A percentile compares a stretch with the other conserved stretches of the same genome.
phyloP scores from a whole-genome alignment of 2,888 invertebrate species.

The Oligia fasciuncula region DNA sequence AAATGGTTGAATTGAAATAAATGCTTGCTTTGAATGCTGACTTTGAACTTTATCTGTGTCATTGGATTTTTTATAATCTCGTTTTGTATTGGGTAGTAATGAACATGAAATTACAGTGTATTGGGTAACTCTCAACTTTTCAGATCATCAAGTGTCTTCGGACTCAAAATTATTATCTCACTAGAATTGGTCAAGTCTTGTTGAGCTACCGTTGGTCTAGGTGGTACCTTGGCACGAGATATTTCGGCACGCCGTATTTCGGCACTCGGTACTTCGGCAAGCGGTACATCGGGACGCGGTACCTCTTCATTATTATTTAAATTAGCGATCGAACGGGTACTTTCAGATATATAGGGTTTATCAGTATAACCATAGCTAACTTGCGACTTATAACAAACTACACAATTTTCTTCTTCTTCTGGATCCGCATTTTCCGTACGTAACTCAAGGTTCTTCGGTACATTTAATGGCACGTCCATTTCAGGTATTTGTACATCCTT shows the following conservation, averaged over 20 bases:
- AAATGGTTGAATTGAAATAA: background rate
- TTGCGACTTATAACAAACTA: slow-evolving; percentile 16
- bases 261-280: fast-evolving
- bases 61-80: background rate
- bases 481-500: background rate
- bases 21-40: too few relatives aligned
- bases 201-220: background rate
- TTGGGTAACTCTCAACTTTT: slow-evolving; percentile 8
- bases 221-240: background rate
- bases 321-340: background rate
- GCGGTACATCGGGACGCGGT: background rate
- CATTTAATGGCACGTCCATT: background rate
- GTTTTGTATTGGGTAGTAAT: background rate
- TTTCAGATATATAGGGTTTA: background rate
- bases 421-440: background rate
- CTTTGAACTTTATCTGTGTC: background rate
- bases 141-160: background rate
- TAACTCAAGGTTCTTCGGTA: background rate
- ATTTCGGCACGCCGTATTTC: background rate
- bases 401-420: slow-evolving; percentile 17
- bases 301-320: background rate
- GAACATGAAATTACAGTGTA: background rate
- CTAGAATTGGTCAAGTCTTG: slow-evolving; percentile 31
- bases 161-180: slow-evolving; percentile 11
- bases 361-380: slow-evolving; percentile 1